Evolutionary conservation across 1,140 invertebrate genomes (phyloP).

Genomic region (Drosophila sulfurigaster): DNA sequence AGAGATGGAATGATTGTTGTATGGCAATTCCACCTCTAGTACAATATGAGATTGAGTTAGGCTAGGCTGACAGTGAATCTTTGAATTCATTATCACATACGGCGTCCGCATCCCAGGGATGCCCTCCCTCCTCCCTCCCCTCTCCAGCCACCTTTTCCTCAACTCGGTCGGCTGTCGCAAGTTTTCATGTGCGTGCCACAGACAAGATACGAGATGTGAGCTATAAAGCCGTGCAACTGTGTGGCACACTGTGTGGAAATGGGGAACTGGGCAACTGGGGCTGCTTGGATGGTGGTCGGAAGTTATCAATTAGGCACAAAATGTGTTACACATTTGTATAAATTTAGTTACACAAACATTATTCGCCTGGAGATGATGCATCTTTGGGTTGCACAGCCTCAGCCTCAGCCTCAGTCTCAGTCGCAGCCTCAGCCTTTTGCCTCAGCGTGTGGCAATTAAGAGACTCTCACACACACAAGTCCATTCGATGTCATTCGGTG

Average conservation of each 20-base stretch:
- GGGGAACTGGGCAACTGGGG: conserved; percentile 10
- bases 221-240: conserved; percentile 1
- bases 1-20: neutral
- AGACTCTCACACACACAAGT: conserved; percentile 22
- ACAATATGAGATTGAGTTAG: conserved; percentile 44
- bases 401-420: conserved; percentile 33
- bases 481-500: neutral
- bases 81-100: conserved; percentile 78
- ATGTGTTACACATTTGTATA: conserved; percentile 82
- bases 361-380: conserved; percentile 36
- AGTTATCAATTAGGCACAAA: conserved; percentile 81
- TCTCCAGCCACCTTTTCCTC: neutral
- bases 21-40: conserved; percentile 23
- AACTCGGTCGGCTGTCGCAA: neutral
- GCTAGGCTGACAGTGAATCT: conserved; percentile 74
- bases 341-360: conserved; percentile 73
- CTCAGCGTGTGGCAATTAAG: conserved; percentile 76
- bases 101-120: neutral
- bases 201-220: conserved; percentile 8
- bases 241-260: neutral
- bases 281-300: conserved; percentile 56
- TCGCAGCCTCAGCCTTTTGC: conserved; percentile 45
- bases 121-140: neutral
- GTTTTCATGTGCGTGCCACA: conserved; percentile 32
- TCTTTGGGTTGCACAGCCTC: conserved; percentile 49